Conservation (phyloP, 2,888 invertebrate genomes). For the Folsomia candida region DNA sequence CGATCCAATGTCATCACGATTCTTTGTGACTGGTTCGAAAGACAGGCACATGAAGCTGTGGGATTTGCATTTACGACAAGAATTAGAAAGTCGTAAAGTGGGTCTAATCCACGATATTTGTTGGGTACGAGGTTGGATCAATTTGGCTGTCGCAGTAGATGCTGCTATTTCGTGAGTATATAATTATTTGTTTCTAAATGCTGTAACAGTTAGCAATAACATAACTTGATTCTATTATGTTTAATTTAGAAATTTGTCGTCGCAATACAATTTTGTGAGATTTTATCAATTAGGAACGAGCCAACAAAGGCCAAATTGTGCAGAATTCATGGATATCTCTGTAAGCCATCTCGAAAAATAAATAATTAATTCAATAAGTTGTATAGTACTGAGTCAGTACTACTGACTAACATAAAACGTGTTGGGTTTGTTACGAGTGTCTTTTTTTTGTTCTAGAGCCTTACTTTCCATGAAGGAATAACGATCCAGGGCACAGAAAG, state of each 20-base stretch:
- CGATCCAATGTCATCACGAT: constrained; percentile 38
- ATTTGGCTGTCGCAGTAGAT: constrained; percentile 35
- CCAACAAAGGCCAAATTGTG: constrained; percentile 29
- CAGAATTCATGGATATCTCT: constrained; percentile 31
- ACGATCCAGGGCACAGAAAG: constrained; percentile 43
- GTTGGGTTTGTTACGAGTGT: neutral
- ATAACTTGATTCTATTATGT: neutral
- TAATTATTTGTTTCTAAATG: neutral
- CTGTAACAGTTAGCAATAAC: neutral
- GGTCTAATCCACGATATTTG: constrained; percentile 43
- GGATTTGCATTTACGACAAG: constrained; percentile 37
- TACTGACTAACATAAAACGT: neutral
- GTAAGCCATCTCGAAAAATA: no score
- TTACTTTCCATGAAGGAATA: constrained; percentile 44
- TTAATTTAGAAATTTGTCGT: constrained; percentile 10
- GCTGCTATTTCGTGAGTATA: constrained; percentile 29
- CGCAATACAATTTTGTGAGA: constrained; percentile 33
- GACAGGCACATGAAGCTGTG: constrained; percentile 44
- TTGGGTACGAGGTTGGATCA: constrained; percentile 49
- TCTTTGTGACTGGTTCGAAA: constrained; percentile 38
- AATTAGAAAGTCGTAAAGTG: constrained; percentile 40
- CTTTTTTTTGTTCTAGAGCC: constrained; percentile 21
- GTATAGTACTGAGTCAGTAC: no score
- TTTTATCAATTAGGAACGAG: constrained; percentile 42
- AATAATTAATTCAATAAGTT: neutral